Evolutionary conservation across 2,113 vertebrate genomes (phyloP).

Genomic region (Macaca mulatta): DNA sequence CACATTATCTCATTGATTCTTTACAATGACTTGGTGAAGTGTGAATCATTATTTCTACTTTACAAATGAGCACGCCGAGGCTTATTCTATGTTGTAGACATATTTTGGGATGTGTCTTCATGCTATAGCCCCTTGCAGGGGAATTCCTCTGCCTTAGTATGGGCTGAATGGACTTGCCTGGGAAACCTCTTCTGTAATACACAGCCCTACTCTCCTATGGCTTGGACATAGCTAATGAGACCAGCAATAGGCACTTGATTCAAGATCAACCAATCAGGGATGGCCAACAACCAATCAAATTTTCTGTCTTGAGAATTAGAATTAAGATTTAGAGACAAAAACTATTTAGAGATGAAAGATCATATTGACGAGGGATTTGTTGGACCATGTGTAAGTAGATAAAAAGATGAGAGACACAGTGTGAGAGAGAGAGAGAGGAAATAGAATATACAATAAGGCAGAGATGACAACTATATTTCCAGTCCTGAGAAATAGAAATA

Average conservation of each 20-base stretch:
- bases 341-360: not conserved
- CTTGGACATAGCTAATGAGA: not conserved
- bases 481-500: not conserved
- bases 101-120: not conserved
- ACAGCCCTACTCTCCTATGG: not conserved
- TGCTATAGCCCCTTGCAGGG: accelerated
- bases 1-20: not conserved
- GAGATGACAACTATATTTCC: not conserved
- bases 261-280: not conserved
- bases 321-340: not conserved
- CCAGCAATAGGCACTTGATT: not conserved
- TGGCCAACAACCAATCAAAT: not conserved
- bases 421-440: not conserved
- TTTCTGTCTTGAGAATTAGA: not conserved
- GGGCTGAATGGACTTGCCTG: not conserved
- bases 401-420: not conserved
- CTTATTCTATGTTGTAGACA: not conserved
- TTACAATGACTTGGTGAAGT: not conserved
- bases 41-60: not conserved
- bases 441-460: not conserved
- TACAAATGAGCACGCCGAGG: not conserved
- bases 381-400: not conserved
- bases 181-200: not conserved
- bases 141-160: not conserved
- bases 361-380: not conserved